phyloP scores from a whole-genome alignment of 2,797 vertebrate species.

The Microctenopoma steveboyesi region DNA sequence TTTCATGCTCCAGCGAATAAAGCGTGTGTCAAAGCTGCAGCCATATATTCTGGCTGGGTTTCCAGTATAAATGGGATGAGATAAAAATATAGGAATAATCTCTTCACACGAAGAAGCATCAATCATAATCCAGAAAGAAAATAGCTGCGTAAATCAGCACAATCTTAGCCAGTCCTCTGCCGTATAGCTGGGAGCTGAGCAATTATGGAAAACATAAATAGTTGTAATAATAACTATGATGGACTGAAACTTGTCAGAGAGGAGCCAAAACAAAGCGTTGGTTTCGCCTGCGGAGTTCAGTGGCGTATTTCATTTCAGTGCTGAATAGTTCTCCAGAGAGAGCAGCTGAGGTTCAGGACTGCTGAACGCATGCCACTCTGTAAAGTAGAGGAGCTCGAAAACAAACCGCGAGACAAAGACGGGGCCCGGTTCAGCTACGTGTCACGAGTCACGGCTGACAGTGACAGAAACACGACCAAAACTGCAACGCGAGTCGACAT shows the following conservation, averaged over 20 bases:
- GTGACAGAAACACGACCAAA: too few species aligned
- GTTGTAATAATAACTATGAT: slow-evolving; percentile 49
- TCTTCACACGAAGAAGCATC: slow-evolving; percentile 31
- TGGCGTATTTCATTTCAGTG: slow-evolving; percentile 21
- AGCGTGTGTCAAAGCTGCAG: slow-evolving; percentile 26
- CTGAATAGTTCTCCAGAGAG: slow-evolving; percentile 2
- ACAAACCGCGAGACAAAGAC: slow-evolving; percentile 11
- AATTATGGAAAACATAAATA: slow-evolving; percentile 49
- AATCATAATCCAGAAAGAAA: slow-evolving; percentile 34
- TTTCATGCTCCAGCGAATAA: slow-evolving; percentile 41
- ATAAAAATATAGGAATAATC: slow-evolving; percentile 53
- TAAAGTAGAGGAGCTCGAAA: slow-evolving; percentile 6
- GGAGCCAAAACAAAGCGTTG: slow-evolving; percentile 55
- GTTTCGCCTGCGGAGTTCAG: slow-evolving; percentile 42
- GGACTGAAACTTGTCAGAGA: slow-evolving; percentile 17
- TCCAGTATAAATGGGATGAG: slow-evolving; percentile 35
- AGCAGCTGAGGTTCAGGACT: slow-evolving; percentile 23
- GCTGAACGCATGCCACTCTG: slow-evolving; percentile 8
- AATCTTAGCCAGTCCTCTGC: slow-evolving; percentile 17
- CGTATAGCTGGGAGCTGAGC: slow-evolving; percentile 9
- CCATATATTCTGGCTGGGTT: slow-evolving; percentile 48
- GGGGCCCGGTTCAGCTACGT: not conserved
- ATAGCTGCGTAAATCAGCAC: slow-evolving; percentile 16
- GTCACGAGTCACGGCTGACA: slow-evolving; percentile 10
- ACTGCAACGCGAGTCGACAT: not conserved